A percentile compares a stretch with the other conserved stretches of the same genome.
Evolutionary conservation across 2,888 invertebrate genomes (phyloP).

Genomic region (Acrobasis suavella): DNA sequence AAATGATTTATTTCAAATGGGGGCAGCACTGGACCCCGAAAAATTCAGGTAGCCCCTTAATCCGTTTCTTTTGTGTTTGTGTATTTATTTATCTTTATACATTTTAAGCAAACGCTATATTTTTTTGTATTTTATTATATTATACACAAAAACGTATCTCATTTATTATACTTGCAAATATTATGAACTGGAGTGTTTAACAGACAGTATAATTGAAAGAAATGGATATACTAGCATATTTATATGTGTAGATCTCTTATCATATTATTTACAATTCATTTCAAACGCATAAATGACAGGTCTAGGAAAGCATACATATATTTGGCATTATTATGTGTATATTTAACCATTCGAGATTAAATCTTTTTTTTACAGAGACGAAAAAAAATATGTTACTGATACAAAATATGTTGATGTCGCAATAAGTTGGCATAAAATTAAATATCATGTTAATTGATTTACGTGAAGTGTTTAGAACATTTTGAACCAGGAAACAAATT

Average conservation of each 20-base stretch:
- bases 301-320: neutral
- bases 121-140: neutral
- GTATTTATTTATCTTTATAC: too few species aligned
- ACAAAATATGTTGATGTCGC: too few species aligned
- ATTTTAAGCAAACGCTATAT: neutral
- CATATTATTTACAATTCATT: neutral
- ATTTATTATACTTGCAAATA: conserved; percentile 7
- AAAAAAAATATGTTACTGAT: too few species aligned
- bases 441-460: too few species aligned
- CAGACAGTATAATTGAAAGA: conserved; percentile 2
- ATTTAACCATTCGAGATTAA: neutral
- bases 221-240: neutral
- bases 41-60: too few species aligned
- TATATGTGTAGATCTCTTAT: neutral
- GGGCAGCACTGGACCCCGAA: too few species aligned
- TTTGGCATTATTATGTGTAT: neutral
- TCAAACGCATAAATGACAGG: neutral
- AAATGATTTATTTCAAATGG: too few species aligned
- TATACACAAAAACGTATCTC: neutral
- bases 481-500: too few species aligned
- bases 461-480: too few species aligned
- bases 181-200: neutral
- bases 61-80: too few species aligned
- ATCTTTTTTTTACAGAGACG: too few species aligned
- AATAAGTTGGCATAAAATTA: too few species aligned